phyloP scores from a whole-genome alignment of 2,113 vertebrate genomes.

The Hystrix cristata region DNA sequence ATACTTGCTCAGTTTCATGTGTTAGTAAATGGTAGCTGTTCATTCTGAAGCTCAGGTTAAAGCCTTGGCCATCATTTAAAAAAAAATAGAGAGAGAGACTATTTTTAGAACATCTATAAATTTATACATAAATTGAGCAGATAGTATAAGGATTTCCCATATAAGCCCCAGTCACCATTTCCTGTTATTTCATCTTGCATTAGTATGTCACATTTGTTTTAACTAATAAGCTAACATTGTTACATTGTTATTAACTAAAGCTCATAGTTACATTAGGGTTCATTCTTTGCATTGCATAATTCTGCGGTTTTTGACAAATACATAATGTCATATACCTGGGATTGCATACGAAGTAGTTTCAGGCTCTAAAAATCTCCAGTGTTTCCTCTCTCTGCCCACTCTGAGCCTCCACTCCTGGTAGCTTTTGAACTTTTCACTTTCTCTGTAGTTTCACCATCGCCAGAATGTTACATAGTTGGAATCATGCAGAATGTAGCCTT shows the following conservation, averaged over 20 bases:
- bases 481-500: neutral
- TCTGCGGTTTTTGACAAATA: neutral
- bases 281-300: neutral
- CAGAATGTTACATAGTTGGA: neutral
- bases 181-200: neutral
- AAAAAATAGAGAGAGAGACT: neutral
- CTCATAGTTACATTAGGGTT: neutral
- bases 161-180: neutral
- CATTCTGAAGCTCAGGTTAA: constrained; percentile 1
- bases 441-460: neutral
- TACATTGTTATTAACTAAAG: neutral
- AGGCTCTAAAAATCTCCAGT: neutral
- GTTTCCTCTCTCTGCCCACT: neutral
- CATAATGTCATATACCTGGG: neutral
- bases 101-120: constrained; percentile 2
- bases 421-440: neutral
- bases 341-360: neutral
- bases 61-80: neutral
- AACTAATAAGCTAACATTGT: neutral
- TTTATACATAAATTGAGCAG: neutral
- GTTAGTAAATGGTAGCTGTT: neutral
- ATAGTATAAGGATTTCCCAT: neutral
- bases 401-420: neutral
- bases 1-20: neutral
- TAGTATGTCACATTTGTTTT: neutral